Evolutionary conservation across 1,140 invertebrate genomes (phyloP), one percentile per base, ranked within the genome.

Genomic region (Berghia stephanieae): DNA sequence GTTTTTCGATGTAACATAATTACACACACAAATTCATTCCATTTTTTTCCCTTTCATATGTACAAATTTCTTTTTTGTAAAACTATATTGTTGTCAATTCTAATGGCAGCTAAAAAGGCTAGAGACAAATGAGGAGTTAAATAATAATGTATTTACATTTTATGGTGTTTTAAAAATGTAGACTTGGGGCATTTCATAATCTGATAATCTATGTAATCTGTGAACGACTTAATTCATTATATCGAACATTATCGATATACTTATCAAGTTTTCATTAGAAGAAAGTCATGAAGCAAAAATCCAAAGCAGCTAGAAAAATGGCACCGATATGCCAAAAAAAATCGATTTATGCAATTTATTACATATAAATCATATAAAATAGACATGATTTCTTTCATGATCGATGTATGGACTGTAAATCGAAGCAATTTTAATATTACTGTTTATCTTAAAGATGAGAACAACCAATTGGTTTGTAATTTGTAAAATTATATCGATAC

Each of bases 161-260:
- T n/a, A 68, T 6, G 31, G 40, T 42, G 44, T 24, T 70, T 46
- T 46, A 70, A 70, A 70, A 46, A 13, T 49, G 10, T 27, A 36
- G 10, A 13, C 5, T 24, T 42, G 21, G 24, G 31, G 6, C 5
- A 5, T 69, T 36, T 43, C 63, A 46, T 46, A 70, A 46, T 46
- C 68, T 46, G 52, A 44, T 18, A 18, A n/a, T 31, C 18, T 68
- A 16, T 34, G 44, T 46, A 70, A 46, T 46, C 68, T 70, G 68
- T 46, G 44, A 43, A 70, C 42, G 68, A 42, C 52, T 34, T 24
- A 3, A 46, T 5, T n/a, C 16, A 27, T 10, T 43, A 8, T n/a
- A 13, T 13, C 27, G 18, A 70, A n/a, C 31, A 4, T 46, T 13
- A 46, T 3, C 46, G 10, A 49, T n/a, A n/a, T n/a, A 49, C n/a